phyloP scores from a whole-genome alignment of 2,797 vertebrate species.

The Oreochromis grahami region DNA sequence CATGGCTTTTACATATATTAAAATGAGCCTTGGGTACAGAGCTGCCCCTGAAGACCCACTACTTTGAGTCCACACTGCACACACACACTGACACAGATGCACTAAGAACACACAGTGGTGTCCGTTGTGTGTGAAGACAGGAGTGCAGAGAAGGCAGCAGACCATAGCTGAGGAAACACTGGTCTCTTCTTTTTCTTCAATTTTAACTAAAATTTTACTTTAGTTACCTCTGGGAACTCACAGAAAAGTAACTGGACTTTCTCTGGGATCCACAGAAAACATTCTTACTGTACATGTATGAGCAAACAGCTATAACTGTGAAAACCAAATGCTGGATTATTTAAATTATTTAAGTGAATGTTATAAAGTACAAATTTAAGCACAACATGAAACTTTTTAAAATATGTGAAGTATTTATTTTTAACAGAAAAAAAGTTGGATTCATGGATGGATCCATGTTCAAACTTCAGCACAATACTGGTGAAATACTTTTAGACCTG shows the following conservation, averaged over 20 bases:
- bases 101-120: slow-evolving; percentile 19
- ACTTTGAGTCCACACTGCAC: slow-evolving; percentile 33
- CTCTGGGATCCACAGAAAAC: not conserved
- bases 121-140: slow-evolving; percentile 51
- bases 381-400: not conserved
- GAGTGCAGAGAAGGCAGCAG: slow-evolving; percentile 50
- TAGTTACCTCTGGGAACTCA: slow-evolving; percentile 10
- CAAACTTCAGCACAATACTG: not conserved
- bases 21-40: slow-evolving; percentile 71
- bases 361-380: not conserved
- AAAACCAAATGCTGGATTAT: not conserved
- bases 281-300: not conserved
- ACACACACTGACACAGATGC: not conserved
- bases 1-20: slow-evolving; percentile 82
- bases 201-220: slow-evolving; percentile 54
- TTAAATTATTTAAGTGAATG: not conserved
- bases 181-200: slow-evolving; percentile 19
- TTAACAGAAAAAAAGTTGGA: not conserved
- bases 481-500: not conserved
- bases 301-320: not conserved
- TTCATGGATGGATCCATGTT: not conserved
- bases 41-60: slow-evolving; percentile 44
- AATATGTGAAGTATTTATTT: not conserved
- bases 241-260: slow-evolving; percentile 11
- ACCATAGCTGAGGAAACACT: slow-evolving; percentile 54